A percentile compares a stretch with the other conserved stretches of the same genome.
These are phyloP conservation scores for Vimba vimba DNA, from an alignment of 2,113 vertebrate species.

Conservation along the genomic window DNA sequence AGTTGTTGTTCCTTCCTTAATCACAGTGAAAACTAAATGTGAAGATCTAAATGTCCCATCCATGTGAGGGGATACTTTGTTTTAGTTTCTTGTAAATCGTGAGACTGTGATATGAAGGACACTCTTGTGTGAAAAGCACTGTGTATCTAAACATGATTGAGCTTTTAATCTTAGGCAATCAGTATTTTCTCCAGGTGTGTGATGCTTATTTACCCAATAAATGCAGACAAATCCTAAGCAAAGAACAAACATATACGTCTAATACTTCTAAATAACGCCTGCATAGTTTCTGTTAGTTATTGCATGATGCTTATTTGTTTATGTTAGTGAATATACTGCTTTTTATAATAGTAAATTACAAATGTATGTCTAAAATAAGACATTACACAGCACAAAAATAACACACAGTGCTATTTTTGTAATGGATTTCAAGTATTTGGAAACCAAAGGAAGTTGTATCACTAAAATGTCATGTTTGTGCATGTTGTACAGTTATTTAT, in stretches of 20 bases:
- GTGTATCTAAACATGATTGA: background rate
- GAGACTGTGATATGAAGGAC: background rate
- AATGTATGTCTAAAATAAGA: background rate
- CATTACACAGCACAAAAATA: background rate
- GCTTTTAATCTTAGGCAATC: conserved; percentile 32
- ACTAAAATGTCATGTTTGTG: background rate
- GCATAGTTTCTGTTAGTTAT: background rate
- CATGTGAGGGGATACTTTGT: background rate
- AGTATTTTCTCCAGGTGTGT: conserved; percentile 16
- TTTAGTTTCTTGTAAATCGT: background rate
- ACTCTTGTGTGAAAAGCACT: background rate
- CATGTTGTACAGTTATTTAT: background rate
- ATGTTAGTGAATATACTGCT: background rate
- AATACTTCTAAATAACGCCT: background rate
- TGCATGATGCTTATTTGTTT: background rate
- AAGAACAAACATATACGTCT: background rate
- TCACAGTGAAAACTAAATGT: background rate
- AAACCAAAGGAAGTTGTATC: background rate
- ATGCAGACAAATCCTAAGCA: conserved; percentile 1
- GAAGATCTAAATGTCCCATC: background rate
- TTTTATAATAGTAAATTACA: background rate
- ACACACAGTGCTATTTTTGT: background rate
- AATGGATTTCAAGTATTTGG: background rate
- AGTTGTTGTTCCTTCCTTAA: background rate
- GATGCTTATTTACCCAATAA: conserved; percentile 14